Base-by-base conservation (phyloP, 2,888 invertebrate genomes). In the Scrobipalpa costella region DNA sequence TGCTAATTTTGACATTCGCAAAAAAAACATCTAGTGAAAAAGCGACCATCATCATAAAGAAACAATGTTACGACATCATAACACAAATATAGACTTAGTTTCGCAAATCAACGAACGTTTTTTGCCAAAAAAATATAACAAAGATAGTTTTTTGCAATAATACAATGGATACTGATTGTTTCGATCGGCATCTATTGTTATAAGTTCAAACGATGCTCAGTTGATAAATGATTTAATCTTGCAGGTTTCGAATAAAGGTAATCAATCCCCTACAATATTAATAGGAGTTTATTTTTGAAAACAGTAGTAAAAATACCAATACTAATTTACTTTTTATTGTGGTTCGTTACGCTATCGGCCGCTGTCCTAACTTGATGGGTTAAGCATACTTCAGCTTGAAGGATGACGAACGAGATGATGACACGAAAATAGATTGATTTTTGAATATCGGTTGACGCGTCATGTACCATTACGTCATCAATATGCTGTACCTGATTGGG, bases 211-310 rank as follows among this genome's bases (percentile, higher is more conserved):
- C 15, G 44, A 44, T 44, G n/a, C 44, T 15, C 44, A 15, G 50
- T 15, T 50, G 50, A 19, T 19, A 50, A 50, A 50, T 50, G 50
- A 50, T 50, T 50, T 50, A 19, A 50, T 21, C 50, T 50, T 9
- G 17, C 50, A 50, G 50, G 50, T 50, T 50, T 50, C 21, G 9
- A 50, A 50, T 50, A 50, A 50, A 50, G 50, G 50, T 50, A 50
- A 50, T 50, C 50, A 50, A 50, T 50, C 50, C 19, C 17, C 19
- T 50, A 8, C 50, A 19, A 50, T 19, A 50, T 50, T 11, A 19
- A 50, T 50, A 17, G 17, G 44, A 8, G 17, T 50, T 11, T 8
- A 8, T 19, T 59, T 44, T 44, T 59, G 17, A 59, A 50, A 50
- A 9, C 50, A 19, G 21, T 50, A 19, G 7, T 44, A n/a, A 44